Conservation (phyloP, 92 coral and sea anemone species). For the Actinernus sp. region DNA sequence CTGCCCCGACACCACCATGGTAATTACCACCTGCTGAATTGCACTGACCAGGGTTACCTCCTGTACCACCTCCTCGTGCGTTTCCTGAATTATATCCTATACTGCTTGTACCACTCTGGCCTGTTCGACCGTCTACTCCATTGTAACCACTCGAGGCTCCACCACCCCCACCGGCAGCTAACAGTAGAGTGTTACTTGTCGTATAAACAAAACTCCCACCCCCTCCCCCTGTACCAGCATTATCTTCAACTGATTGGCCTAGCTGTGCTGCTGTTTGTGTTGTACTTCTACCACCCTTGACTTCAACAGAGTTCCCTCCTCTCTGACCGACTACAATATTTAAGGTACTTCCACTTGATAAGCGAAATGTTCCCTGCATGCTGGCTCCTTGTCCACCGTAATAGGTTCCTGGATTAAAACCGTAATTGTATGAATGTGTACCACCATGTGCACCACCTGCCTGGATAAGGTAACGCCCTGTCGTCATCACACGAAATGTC, state of each 20-base stretch:
- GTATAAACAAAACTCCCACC: slow-evolving; percentile 78
- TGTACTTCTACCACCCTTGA: slow-evolving; percentile 37
- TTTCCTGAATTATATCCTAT: slow-evolving; percentile 11
- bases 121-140: slow-evolving; percentile 67
- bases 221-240: slow-evolving; percentile 86
- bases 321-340: slow-evolving; percentile 65
- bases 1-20: slow-evolving; percentile 86
- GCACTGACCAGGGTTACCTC: slow-evolving; percentile 74
- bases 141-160: slow-evolving; percentile 70
- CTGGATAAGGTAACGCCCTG: slow-evolving; percentile 34
- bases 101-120: slow-evolving; percentile 51
- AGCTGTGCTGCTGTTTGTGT: slow-evolving; percentile 56
- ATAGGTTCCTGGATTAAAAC: slow-evolving; percentile 57
- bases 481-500: too few relatives aligned
- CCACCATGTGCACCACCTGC: slow-evolving; percentile 80
- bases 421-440: slow-evolving; percentile 57
- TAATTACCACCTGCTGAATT: slow-evolving; percentile 36
- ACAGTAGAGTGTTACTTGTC: slow-evolving; percentile 19
- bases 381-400: slow-evolving; percentile 69
- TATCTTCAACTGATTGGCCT: slow-evolving; percentile 63
- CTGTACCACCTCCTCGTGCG: slow-evolving; percentile 47
- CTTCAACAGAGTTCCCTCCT: slow-evolving; percentile 73
- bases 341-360: slow-evolving; percentile 32
- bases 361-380: slow-evolving; percentile 31
- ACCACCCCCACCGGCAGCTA: slow-evolving; percentile 91